Conservation (phyloP, 2,113 vertebrate genomes). For the Phyllopteryx taeniolatus region DNA sequence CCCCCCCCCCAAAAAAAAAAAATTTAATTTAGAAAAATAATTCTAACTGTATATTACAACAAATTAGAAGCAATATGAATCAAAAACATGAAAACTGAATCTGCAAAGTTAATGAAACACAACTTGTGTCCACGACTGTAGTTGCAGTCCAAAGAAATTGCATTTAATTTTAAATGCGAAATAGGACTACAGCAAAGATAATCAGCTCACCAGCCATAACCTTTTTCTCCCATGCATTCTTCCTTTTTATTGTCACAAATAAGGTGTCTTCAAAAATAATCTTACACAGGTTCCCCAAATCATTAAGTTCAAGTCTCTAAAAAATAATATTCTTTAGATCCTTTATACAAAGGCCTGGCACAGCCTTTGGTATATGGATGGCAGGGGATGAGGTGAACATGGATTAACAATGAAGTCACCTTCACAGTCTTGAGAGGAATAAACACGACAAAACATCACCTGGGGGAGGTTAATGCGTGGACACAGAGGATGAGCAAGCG, state of each 20-base stretch:
- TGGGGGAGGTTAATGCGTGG: constrained; percentile 29
- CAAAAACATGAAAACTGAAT: not conserved
- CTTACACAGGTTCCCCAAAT: constrained; percentile 23
- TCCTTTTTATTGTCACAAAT: not conserved
- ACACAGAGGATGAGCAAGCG: constrained; percentile 24
- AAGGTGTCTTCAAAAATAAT: constrained; percentile 3
- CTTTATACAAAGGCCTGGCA: constrained; percentile 41
- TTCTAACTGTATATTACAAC: not conserved
- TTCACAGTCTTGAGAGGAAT: constrained; percentile 35
- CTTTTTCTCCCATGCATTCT: not conserved
- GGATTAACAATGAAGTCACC: constrained; percentile 52
- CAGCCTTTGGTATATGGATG: constrained; percentile 52
- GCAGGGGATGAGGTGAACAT: constrained; percentile 49
- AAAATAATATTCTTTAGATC: constrained; percentile 19
- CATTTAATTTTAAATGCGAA: constrained; percentile 36
- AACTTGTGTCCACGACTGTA: not conserved
- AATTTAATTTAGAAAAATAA: no score
- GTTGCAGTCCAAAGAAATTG: constrained; percentile 18
- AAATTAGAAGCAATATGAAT: not conserved
- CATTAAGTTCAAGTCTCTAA: constrained; percentile 10
- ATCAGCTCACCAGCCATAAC: constrained; percentile 11
- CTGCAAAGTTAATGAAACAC: constrained; percentile 9
- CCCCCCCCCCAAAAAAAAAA: no score
- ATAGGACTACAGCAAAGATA: not conserved
- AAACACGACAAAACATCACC: constrained; percentile 39